These are phyloP conservation scores for Cryptophagus acutangulus DNA, from an alignment of 2,888 invertebrate genomes.

Conservation along the genomic window DNA sequence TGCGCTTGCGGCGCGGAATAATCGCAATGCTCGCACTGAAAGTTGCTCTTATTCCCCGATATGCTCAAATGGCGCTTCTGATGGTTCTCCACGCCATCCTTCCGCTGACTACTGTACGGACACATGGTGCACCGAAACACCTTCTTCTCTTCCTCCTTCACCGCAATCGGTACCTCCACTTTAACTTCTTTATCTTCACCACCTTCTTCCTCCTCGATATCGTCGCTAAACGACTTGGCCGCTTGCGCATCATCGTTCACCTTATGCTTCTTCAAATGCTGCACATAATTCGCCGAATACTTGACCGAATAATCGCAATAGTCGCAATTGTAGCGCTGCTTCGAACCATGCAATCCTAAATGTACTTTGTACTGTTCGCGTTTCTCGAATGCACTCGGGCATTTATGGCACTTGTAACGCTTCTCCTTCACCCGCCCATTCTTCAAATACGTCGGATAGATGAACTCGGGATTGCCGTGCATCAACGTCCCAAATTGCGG, in stretches of 20 bases:
- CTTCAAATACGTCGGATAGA: constrained; percentile 68
- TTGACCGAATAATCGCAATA: constrained; percentile 85
- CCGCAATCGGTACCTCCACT: not conserved
- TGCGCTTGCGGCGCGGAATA: constrained; percentile 71
- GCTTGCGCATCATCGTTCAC: constrained; percentile 64
- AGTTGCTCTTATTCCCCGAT: constrained; percentile 54
- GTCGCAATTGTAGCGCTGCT: constrained; percentile 77
- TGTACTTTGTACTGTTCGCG: constrained; percentile 80
- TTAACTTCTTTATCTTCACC: constrained; percentile 36
- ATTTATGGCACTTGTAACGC: constrained; percentile 77
- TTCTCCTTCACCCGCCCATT: constrained; percentile 72
- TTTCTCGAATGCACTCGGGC: constrained; percentile 84
- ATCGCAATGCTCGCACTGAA: constrained; percentile 77
- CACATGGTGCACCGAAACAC: constrained; percentile 69
- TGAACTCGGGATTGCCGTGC: constrained; percentile 72
- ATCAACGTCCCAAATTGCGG: constrained; percentile 64
- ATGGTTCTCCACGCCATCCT: constrained; percentile 71
- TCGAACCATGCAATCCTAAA: constrained; percentile 74
- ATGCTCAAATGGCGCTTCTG: constrained; percentile 65
- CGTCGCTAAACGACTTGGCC: constrained; percentile 47
- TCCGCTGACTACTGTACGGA: constrained; percentile 71
- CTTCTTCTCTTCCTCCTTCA: constrained; percentile 54
- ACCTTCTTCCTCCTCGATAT: constrained; percentile 38
- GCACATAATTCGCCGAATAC: constrained; percentile 77
- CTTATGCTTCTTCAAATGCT: constrained; percentile 76